phyloP scores from a whole-genome alignment of 1,140 invertebrate genomes.

The Drosophila serrata region DNA sequence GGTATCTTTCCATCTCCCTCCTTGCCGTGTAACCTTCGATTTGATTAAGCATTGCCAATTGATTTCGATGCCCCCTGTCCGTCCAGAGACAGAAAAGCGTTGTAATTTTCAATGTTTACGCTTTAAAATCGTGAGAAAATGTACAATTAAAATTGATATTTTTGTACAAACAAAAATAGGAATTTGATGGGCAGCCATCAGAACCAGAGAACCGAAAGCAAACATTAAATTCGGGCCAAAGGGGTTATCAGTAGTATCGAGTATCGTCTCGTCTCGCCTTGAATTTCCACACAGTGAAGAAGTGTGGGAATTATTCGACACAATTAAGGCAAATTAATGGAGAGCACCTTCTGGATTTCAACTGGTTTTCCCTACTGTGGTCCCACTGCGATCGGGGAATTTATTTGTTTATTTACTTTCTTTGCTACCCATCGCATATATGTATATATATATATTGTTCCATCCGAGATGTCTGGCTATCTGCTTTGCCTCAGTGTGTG shows the following conservation, averaged over 20 bases:
- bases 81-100: slow-evolving; percentile 2
- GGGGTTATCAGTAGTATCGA: slow-evolving; percentile 64
- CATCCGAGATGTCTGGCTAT: slow-evolving; percentile 36
- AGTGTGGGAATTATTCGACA: slow-evolving; percentile 26
- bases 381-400: slow-evolving; percentile 44
- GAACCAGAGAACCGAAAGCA: slow-evolving; percentile 33
- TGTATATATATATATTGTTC: slow-evolving; percentile 14
- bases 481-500: slow-evolving; percentile 3
- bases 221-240: slow-evolving; percentile 57
- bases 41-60: slow-evolving; percentile 41
- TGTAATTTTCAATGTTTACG: slow-evolving; percentile 42
- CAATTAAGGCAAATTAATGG: slow-evolving; percentile 38
- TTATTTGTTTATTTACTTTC: slow-evolving; percentile 51
- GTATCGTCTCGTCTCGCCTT: slow-evolving; percentile 37
- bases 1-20: not conserved
- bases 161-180: slow-evolving; percentile 62
- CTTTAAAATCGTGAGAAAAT: slow-evolving; percentile 76
- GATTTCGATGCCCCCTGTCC: slow-evolving; percentile 11
- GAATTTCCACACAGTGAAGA: slow-evolving; percentile 53
- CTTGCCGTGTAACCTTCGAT: slow-evolving; percentile 44
- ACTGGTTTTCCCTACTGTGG: slow-evolving; percentile 9
- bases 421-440: slow-evolving; percentile 15
- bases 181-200: slow-evolving; percentile 6
- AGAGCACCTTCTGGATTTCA: not conserved
- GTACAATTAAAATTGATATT: slow-evolving; percentile 77